Base-by-base conservation (phyloP, 2,113 vertebrate species). In the Sceloporus tristichus region DNA sequence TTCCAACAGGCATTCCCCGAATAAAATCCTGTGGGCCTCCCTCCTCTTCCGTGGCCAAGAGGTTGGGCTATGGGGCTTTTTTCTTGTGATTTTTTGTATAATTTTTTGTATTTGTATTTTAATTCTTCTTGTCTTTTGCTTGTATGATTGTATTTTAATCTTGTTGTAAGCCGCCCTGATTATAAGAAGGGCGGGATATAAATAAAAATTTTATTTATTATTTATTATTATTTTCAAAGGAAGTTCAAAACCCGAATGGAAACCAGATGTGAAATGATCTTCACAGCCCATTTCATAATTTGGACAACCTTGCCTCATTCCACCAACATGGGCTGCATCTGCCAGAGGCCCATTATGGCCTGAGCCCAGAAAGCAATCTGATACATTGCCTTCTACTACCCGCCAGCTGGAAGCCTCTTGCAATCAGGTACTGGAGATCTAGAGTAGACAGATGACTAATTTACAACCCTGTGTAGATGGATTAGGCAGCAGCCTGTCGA, bases 361-460 rank as follows among this genome's bases (percentile, higher is more conserved):
- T 75, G 34, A 76, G 84, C 53, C 53, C 76, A 9, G 25, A 86
- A 89, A 81, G 83, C 70, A 82, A 81, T 81, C 78, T 42, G n/a
- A 70, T 66, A n/a, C 78, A 77, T 86, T 82, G 78, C 81, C 78
- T 82, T 82, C 79, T 77, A 48, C 79, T 82, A 48, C 59, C n/a
- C 25, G 79, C 79, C 84, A 89, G 79, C 71, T 82, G 79, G 79
- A 86, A 62, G 42, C 73, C 34, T 71, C 48, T 79, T 82, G 27
- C 42, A 77, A 82, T 62, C 73, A 89, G 73, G 84, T 70, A 38
- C 40, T 83, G 73, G 75, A 86, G 80, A 78, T 86, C 53, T 83
- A 86, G 80, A 86, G 34, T 59, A 90, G 85, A 83, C 54, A 82
- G 80, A 86, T 90, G 74, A 90, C 75, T 90, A 62, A 84, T 79